Base-by-base conservation (phyloP, 2,888 invertebrate genomes). In the Leptopilina myrica region DNA sequence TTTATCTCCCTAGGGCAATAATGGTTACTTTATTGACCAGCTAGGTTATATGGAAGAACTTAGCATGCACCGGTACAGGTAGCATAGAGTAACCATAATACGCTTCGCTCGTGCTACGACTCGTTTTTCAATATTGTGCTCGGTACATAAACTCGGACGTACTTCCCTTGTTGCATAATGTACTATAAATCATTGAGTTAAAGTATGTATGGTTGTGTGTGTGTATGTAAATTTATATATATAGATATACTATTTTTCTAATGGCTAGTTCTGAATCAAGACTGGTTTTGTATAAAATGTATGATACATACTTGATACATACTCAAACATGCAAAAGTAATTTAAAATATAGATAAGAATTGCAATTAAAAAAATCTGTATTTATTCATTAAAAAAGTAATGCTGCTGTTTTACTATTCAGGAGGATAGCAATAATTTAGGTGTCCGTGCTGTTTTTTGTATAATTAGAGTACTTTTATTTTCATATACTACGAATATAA, bases 251-350 rank as follows among this genome's bases (percentile, higher is more conserved):
- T 26, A 20, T 64, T 64, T 15, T 11, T 5, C 9, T 26, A 26
- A 8, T 64, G 26, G 49, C 69, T 69, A 69, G 69, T 26, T 69
- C 33, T 69, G 49, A 26, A 26, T 14, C 1, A 69, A 53, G 73
- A 73, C 53, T 73, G 73, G 73, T 73, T 73, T 56, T 56, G 73
- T 73, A 73, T 56, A 73, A 69, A 15, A 53, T 69, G 53, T 69
- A 69, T 56, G 69, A 69, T 73, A 73, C n/a, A 73, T 73, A 40
- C 73, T 56, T 73, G 56, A 56, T 73, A 56, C 56, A 73, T 73
- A 56, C 56, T 73, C 33, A 64, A 26, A 40, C n/a, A 73, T 73
- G 14, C 53, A 40, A 69, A 56, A n/a, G 56, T 40, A 59, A 56
- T 59, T 73, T 11, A n/a, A 73, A 59, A n/a, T 73, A 73, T 73